A percentile compares a stretch with the other conserved stretches of the same genome.
Evolutionary conservation across 1,140 invertebrate genomes (phyloP).

Genomic region (Bombus sibiricus): DNA sequence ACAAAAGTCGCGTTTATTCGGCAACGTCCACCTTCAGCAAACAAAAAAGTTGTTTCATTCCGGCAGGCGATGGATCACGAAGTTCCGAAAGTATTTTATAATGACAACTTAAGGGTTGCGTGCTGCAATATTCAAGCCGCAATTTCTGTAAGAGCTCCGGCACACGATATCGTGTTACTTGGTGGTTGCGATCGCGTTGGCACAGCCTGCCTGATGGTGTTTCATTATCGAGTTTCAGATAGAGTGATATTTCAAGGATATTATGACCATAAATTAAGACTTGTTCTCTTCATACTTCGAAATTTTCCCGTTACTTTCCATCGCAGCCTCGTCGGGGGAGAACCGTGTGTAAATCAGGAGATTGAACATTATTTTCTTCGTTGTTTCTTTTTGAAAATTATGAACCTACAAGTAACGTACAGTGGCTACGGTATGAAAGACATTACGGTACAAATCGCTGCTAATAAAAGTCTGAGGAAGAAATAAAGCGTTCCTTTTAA

Average conservation of each 20-base stretch:
- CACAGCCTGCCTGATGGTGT: constrained; percentile 20
- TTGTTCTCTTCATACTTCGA: neutral
- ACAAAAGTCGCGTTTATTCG: neutral
- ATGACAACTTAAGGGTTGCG: constrained; percentile 27
- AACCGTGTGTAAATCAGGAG: neutral
- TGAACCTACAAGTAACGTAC: neutral
- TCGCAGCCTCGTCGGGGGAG: neutral
- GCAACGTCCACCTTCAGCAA: neutral
- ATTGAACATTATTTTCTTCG: neutral
- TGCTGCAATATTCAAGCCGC: constrained; percentile 40
- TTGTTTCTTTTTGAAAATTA: neutral
- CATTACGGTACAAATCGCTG: neutral
- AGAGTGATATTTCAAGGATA: constrained; percentile 51
- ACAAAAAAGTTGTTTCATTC: neutral
- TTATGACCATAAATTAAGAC: constrained; percentile 44
- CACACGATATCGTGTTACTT: constrained; percentile 42
- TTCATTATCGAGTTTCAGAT: constrained; percentile 43
- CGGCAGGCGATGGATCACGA: neutral
- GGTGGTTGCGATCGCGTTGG: constrained; percentile 24
- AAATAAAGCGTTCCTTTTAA: neutral
- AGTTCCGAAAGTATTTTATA: constrained; percentile 29
- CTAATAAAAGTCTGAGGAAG: neutral
- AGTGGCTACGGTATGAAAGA: neutral
- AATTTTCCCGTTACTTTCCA: constrained; percentile 20
- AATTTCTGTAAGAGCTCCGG: constrained; percentile 41